Conservation (phyloP, 2,113 vertebrate species). For the Tetraodon nigroviridis region DNA sequence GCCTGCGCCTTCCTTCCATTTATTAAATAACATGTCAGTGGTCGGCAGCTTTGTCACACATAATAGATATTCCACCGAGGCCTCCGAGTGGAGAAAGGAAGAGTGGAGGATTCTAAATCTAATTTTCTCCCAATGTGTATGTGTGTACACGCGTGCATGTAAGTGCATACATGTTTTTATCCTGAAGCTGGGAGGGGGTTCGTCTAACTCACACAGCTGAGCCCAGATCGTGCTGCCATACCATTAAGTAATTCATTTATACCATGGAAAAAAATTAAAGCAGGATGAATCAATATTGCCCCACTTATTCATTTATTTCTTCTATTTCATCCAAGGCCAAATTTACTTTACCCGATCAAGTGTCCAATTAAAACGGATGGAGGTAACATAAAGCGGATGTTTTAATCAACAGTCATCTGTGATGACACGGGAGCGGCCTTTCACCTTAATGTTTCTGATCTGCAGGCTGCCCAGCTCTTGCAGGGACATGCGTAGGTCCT, state of each 20-base stretch:
- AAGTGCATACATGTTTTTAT: constrained; percentile 37
- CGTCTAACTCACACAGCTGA: constrained; percentile 55
- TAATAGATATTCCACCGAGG: constrained; percentile 77
- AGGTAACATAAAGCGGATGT: not conserved
- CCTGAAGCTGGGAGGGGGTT: constrained; percentile 54
- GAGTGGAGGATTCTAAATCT: constrained; percentile 67
- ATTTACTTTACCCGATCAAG: not conserved
- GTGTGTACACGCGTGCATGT: constrained; percentile 40
- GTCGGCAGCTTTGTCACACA: constrained; percentile 70
- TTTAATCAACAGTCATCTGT: not conserved
- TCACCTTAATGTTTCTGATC: constrained; percentile 87
- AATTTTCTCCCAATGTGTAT: constrained; percentile 63
- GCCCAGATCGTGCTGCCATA: constrained; percentile 44
- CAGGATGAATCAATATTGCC: constrained; percentile 70
- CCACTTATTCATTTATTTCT: constrained; percentile 60
- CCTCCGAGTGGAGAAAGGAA: constrained; percentile 55
- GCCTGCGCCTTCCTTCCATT: constrained; percentile 65
- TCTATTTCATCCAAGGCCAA: no score
- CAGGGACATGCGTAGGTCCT: constrained; percentile 87
- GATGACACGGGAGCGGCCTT: constrained; percentile 31
- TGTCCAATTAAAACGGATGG: not conserved
- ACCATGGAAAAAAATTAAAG: constrained; percentile 47
- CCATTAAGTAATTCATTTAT: constrained; percentile 63
- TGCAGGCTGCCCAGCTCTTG: constrained; percentile 91
- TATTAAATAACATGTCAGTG: constrained; percentile 82